phyloP scores from a whole-genome alignment of 1,140 invertebrate species.

The roundworm (Caenorhabditis elegans) region WBcel235 BX284606.5:3374501-3375000 shows the following conservation, averaged over 20 bases:
- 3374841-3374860: neutral
- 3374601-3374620: neutral
- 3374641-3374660: constrained; percentile 11
- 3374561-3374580: too few relatives aligned
- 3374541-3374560: too few relatives aligned
- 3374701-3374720: too few relatives aligned
- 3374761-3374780: too few relatives aligned
- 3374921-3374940: constrained; percentile 8
- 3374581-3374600: neutral
- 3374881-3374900: constrained; percentile 9
- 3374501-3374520: constrained; percentile 25
- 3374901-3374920: constrained; percentile 31
- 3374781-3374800: too few relatives aligned
- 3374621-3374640: neutral
- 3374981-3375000: neutral
- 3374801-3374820: neutral
- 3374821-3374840: neutral
- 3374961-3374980: constrained; percentile 31
- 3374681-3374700: neutral
- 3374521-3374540: constrained; percentile 21
- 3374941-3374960: constrained; percentile 26
- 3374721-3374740: too few relatives aligned
- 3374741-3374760: neutral
- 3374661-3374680: neutral
- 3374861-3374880: neutral